Evolutionary conservation across 2,888 invertebrate species (phyloP), one percentile per base, ranked within the genome.

Genomic region (Galeruca laticollis): DNA sequence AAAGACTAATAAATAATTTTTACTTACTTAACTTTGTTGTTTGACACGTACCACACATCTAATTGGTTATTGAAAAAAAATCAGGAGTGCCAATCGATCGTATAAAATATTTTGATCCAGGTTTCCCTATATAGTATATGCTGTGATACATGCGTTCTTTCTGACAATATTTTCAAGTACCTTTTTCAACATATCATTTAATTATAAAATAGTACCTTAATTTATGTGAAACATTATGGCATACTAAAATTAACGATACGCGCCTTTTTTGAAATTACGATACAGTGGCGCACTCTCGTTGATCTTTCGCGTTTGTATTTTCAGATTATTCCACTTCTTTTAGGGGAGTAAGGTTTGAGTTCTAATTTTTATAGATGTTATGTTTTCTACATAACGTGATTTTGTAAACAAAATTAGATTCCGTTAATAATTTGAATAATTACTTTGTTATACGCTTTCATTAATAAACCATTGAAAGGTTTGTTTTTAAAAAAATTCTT

Each of bases 11-110:
- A 54, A 26, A n/a, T 31, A 54, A 33, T 2, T 33, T 56, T 9
- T 54, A 52, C 52, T 51, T 51, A 33, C 49, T 43, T 70, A 40
- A 65, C 56, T 47, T 47, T 40, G 15, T 18, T 8, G 18, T 73
- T 43, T 78, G 80, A 80, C 80, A 80, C 80, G 80, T 80, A 74
- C 73, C 69, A 57, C 56, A 20, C 18, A 67, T 66, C 68, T 74
- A 68, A 80, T 80, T 80, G 80, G 80, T 61, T 72, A 51, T 52
- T 15, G 20, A 15, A 40, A 33, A 65, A 60, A 49, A 51, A 35
- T 33, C 60, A 56, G 52, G 52, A 31, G 37, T 67, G 31, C 60
- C 60, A 61, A 40, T 61, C 43, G 18, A 52, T 61, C 15, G 21
- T 9, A 57, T 35, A 35, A n/a, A 52, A 52, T 26, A 13, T 15